Evolutionary conservation across 1,140 invertebrate genomes (phyloP).

Genomic region (Antheraea mylitta): DNA sequence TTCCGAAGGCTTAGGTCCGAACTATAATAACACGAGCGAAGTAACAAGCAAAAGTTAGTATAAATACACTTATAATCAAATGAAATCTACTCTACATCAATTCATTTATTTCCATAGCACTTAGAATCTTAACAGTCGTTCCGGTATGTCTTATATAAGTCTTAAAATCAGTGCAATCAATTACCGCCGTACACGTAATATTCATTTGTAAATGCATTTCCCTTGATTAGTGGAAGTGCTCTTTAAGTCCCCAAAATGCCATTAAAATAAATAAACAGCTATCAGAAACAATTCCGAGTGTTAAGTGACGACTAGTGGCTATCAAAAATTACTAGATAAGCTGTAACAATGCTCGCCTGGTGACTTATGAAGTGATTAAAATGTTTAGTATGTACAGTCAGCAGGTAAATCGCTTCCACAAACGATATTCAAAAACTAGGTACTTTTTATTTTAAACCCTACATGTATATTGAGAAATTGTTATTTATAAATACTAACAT

Average conservation of each 20-base stretch:
- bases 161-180: slow-evolving; percentile 35
- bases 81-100: too few relatives aligned
- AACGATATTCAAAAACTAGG: background rate
- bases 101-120: too few relatives aligned
- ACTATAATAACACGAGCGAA: too few relatives aligned
- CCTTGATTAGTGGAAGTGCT: slow-evolving; percentile 71
- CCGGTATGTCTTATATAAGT: too few relatives aligned
- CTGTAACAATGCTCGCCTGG: slow-evolving; percentile 55
- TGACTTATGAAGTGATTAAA: slow-evolving; percentile 77
- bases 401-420: slow-evolving; percentile 12
- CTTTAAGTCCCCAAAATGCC: slow-evolving; percentile 58
- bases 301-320: slow-evolving; percentile 70
- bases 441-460: background rate
- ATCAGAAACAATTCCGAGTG: slow-evolving; percentile 73
- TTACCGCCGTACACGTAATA: slow-evolving; percentile 68
- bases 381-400: slow-evolving; percentile 51
- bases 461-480: too few relatives aligned
- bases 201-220: slow-evolving; percentile 70
- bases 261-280: slow-evolving; percentile 76
- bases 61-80: too few relatives aligned
- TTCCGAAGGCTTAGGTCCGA: too few relatives aligned
- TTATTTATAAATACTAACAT: too few relatives aligned
- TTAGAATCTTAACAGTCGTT: too few relatives aligned
- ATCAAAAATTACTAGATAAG: slow-evolving; percentile 77
- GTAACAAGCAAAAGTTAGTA: too few relatives aligned